Conservation (phyloP, 1,140 invertebrate genomes). For the Sarcophaga peregrina region DNA sequence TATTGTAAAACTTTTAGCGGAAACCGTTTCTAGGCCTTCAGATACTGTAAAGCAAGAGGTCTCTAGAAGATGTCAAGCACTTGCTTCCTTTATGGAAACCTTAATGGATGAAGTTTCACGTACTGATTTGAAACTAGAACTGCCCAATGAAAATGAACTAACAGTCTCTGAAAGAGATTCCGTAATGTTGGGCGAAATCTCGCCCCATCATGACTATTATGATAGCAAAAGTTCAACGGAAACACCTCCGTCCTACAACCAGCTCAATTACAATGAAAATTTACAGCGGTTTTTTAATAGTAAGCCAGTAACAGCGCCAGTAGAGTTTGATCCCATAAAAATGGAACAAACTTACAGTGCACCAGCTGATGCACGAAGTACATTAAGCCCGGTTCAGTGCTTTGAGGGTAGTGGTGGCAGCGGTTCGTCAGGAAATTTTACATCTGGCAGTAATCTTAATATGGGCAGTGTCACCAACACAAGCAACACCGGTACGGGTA, state of each 20-base stretch:
- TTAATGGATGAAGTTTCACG: conserved; percentile 75
- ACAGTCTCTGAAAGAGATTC: conserved; percentile 79
- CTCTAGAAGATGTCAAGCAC: conserved; percentile 76
- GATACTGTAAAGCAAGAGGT: conserved; percentile 73
- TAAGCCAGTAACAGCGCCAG: conserved; percentile 74
- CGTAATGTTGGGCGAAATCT: conserved; percentile 86
- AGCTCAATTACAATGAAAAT: conserved; percentile 89
- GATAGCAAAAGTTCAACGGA: conserved; percentile 85
- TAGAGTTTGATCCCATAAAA: conserved; percentile 64
- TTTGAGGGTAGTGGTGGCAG: conserved; percentile 69
- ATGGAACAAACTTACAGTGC: conserved; percentile 57
- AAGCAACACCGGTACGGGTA: conserved; percentile 58
- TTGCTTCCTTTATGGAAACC: conserved; percentile 80
- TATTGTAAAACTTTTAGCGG: conserved; percentile 75
- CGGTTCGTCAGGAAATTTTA: conserved; percentile 71
- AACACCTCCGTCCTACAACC: conserved; percentile 85
- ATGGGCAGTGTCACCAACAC: conserved; percentile 67
- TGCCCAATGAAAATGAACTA: conserved; percentile 69
- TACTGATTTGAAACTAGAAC: conserved; percentile 69
- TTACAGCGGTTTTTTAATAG: conserved; percentile 87
- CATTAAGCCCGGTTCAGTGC: conserved; percentile 57
- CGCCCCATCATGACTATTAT: conserved; percentile 83
- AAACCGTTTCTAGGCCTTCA: conserved; percentile 74
- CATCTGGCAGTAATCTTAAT: conserved; percentile 67
- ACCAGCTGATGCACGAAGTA: conserved; percentile 51